Evolutionary conservation across 2,113 vertebrate species (phyloP).

Genomic region (Pyrgilauda ruficollis): DNA sequence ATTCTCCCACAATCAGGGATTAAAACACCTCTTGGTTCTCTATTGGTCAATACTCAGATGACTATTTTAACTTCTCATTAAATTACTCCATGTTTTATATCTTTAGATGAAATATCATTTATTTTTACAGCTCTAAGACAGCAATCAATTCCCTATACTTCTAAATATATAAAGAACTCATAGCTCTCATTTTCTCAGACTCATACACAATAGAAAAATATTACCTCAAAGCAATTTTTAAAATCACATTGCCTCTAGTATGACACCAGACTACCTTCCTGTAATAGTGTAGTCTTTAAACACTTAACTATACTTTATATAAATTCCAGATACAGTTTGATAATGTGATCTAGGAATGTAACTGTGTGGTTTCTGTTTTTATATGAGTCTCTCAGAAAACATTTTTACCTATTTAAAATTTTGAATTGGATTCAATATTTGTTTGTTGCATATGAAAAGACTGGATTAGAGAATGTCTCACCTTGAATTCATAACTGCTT

Average conservation of each 20-base stretch:
- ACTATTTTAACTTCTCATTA: background rate
- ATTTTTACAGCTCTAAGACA: background rate
- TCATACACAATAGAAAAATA: background rate
- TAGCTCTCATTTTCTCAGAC: background rate
- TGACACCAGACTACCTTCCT: background rate
- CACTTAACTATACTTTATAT: background rate
- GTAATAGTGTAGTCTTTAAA: background rate
- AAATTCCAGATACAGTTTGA: background rate
- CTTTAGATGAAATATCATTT: background rate
- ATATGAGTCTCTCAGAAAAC: background rate
- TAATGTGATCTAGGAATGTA: background rate
- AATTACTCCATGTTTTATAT: background rate
- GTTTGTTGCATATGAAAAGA: background rate
- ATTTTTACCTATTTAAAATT: background rate
- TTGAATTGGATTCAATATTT: background rate
- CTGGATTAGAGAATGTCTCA: background rate
- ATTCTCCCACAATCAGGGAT: background rate
- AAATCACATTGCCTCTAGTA: background rate
- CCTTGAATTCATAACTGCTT: background rate
- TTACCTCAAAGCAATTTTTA: background rate
- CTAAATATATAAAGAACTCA: background rate
- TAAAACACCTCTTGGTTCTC: background rate
- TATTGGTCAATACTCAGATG: background rate
- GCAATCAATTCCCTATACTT: background rate
- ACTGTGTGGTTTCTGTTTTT: background rate